These are phyloP conservation scores for Megalops atlanticus DNA, from an alignment of 2,113 vertebrate species.

Conservation along the genomic window DNA sequence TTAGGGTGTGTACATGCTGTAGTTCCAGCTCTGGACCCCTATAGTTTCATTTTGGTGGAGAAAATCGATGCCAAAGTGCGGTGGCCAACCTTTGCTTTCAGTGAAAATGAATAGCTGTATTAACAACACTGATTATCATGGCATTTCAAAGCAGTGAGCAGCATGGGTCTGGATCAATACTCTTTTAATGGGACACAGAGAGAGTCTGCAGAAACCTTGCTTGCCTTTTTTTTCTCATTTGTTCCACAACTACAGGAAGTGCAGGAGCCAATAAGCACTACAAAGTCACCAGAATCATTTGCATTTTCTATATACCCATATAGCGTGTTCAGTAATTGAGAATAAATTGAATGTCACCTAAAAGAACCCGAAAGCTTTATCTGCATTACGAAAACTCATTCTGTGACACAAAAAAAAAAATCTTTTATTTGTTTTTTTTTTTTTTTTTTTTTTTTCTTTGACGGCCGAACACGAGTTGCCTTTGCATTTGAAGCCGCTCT, in stretches of 20 bases:
- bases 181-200: constrained; percentile 64
- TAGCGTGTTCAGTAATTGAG: constrained; percentile 45
- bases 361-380: constrained; percentile 38
- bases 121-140: constrained; percentile 63
- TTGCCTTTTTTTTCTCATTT: constrained; percentile 60
- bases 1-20: constrained; percentile 26
- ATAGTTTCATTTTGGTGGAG: constrained; percentile 42
- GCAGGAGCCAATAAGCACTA: constrained; percentile 38
- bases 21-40: constrained; percentile 35
- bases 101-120: constrained; percentile 63
- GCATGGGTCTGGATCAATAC: constrained; percentile 55
- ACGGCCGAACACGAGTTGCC: constrained; percentile 8
- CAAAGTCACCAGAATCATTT: constrained; percentile 49
- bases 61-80: constrained; percentile 48
- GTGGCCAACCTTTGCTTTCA: constrained; percentile 54
- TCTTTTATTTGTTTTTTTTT: constrained; percentile 24
- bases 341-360: constrained; percentile 50
- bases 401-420: constrained; percentile 23
- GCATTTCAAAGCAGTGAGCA: constrained; percentile 55
- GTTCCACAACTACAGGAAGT: constrained; percentile 44
- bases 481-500: constrained; percentile 34
- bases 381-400: constrained; percentile 39
- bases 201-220: constrained; percentile 41
- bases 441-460: constrained; percentile 32
- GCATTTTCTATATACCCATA: constrained; percentile 46